These are phyloP conservation scores for Montipora efflorescens DNA, from an alignment of 64 coral and sea anemone species.

Conservation along the genomic window DNA sequence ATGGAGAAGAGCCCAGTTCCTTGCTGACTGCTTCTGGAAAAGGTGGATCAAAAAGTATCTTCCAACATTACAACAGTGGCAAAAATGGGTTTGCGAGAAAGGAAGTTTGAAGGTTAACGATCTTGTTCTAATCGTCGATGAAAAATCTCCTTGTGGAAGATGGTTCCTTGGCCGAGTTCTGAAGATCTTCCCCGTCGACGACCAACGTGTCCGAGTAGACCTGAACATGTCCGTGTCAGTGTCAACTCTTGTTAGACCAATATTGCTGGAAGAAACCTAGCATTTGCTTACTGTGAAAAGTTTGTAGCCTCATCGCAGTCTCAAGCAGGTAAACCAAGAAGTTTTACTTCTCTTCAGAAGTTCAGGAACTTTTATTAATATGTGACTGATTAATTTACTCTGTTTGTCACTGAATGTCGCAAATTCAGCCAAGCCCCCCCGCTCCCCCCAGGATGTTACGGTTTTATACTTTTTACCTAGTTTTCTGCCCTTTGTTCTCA, in stretches of 20 bases:
- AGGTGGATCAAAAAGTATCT: not conserved
- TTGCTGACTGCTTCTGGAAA: constrained; percentile 17
- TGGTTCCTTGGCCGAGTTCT: not conserved
- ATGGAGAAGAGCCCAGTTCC: constrained; percentile 10
- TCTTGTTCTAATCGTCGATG: not conserved
- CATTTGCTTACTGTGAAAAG: no score
- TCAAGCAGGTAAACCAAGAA: not conserved
- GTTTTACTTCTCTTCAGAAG: not conserved
- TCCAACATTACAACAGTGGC: not conserved
- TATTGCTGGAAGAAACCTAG: not conserved
- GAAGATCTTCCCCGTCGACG: not conserved
- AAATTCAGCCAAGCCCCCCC: not conserved
- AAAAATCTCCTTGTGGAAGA: not conserved
- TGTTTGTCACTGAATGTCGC: not conserved
- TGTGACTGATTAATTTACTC: not conserved
- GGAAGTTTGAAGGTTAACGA: constrained; percentile 10
- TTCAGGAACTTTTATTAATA: not conserved
- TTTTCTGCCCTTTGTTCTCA: no score
- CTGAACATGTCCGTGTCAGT: not conserved
- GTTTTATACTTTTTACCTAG: not conserved
- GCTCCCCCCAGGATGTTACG: not conserved
- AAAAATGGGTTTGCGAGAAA: constrained; percentile 23
- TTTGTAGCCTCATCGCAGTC: no score
- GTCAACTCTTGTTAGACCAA: not conserved
- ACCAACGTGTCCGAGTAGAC: not conserved